Evolutionary conservation across 1,140 invertebrate species (phyloP), one percentile per base, ranked within the genome.

Genomic region (Homalodisca vitripennis): DNA sequence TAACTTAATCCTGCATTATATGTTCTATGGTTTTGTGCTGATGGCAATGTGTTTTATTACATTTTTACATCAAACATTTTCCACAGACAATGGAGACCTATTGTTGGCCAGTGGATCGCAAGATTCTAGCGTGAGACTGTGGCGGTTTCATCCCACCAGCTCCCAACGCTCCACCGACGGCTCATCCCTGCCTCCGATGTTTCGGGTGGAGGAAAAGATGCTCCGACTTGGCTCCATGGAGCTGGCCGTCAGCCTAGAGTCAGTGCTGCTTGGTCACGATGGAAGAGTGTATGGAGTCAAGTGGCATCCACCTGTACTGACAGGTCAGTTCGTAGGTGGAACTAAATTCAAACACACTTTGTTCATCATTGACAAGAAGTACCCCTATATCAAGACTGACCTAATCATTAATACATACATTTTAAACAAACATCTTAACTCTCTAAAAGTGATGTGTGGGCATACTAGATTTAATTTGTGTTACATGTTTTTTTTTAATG

Each of bases 271-370:
- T 75, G 95, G 94, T 0, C 97, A 99, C 78, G 95, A 98, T 78
- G 90, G 89, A 1, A 98, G 95, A 94, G 86, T 98, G 67, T 96
- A 97, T 82, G 92, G 92, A 48, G 84, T 98, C 0, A 84, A 92
- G 74, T 98, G 95, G 95, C 86, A 89, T 75, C 83, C 84, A 66
- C 73, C 31, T 13, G 67, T 73, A 72, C 74, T 60, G 17, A 47
- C 30, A 47, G 24, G 46, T 73, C 70, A 34, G 41, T 24, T n/a
- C n/a, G n/a, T n/a, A n/a, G n/a, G n/a, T n/a, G n/a, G n/a, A n/a
- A n/a, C n/a, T n/a, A n/a, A n/a, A n/a, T n/a, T n/a, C n/a, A n/a
- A n/a, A n/a, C n/a, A n/a, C n/a, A n/a, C n/a, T n/a, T n/a, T n/a
- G n/a, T n/a, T n/a, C n/a, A n/a, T n/a, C n/a, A n/a, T n/a, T n/a